These are phyloP conservation scores for Sturnus vulgaris DNA, from an alignment of 2,113 vertebrate genomes.

Conservation along the genomic window DNA sequence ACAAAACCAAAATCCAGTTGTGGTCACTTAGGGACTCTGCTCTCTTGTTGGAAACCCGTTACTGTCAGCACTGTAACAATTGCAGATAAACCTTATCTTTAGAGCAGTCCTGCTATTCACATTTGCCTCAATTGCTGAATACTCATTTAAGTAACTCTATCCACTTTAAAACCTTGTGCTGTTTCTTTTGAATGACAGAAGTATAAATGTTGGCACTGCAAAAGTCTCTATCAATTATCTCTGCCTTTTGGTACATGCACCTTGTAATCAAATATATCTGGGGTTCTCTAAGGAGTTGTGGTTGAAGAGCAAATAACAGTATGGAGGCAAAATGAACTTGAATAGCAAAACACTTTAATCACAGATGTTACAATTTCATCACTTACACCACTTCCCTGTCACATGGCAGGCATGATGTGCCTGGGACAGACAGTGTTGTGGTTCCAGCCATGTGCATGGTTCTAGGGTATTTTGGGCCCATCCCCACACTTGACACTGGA, in stretches of 20 bases:
- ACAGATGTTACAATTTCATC: neutral
- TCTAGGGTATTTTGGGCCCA: neutral
- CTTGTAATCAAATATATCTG: neutral
- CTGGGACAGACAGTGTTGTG: neutral
- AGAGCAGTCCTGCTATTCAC: neutral
- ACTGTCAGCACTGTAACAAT: neutral
- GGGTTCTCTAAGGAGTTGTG: neutral
- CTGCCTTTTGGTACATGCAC: neutral
- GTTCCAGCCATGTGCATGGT: neutral
- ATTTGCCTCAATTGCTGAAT: neutral
- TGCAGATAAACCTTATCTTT: neutral
- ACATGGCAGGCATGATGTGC: accelerated
- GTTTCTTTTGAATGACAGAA: neutral
- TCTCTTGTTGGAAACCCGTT: neutral
- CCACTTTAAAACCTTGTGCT: neutral
- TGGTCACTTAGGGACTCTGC: neutral
- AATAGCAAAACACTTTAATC: neutral
- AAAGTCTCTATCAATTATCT: neutral
- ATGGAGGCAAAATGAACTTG: neutral
- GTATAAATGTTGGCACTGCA: neutral
- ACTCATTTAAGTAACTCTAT: neutral
- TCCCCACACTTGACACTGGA: neutral
- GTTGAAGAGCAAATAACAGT: neutral
- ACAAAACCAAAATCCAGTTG: neutral
- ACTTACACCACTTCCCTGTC: neutral